phyloP scores from a whole-genome alignment of 2,888 invertebrate species.

The Morpho deidamia region DNA sequence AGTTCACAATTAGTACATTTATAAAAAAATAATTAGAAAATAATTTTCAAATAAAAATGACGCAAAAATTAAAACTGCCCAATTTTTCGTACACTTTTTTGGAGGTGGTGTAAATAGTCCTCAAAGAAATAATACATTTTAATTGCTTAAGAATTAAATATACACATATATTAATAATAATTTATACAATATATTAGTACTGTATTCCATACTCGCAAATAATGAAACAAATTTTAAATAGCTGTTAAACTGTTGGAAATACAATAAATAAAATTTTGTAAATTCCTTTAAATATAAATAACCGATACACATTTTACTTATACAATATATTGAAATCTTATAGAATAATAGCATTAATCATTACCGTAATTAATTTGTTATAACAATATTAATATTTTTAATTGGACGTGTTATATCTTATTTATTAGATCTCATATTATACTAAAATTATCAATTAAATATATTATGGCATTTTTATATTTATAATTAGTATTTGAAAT shows the following conservation, averaged over 20 bases:
- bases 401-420: neutral
- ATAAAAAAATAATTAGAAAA: too few relatives aligned
- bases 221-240: neutral
- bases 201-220: neutral
- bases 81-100: too few relatives aligned
- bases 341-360: too few relatives aligned
- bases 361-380: neutral
- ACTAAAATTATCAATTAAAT: neutral
- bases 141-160: too few relatives aligned
- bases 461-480: conserved; percentile 5
- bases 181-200: too few relatives aligned
- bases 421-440: conserved; percentile 9
- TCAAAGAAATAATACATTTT: too few relatives aligned
- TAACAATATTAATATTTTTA: neutral
- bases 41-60: too few relatives aligned
- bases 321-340: neutral
- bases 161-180: too few relatives aligned
- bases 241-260: neutral
- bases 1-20: too few relatives aligned
- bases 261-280: neutral
- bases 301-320: neutral
- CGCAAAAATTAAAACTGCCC: too few relatives aligned
- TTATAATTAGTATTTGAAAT: neutral
- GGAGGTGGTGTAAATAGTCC: too few relatives aligned
- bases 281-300: neutral